Base-by-base conservation (phyloP, 1,140 invertebrate species). In the Trissolcus basalis region DNA sequence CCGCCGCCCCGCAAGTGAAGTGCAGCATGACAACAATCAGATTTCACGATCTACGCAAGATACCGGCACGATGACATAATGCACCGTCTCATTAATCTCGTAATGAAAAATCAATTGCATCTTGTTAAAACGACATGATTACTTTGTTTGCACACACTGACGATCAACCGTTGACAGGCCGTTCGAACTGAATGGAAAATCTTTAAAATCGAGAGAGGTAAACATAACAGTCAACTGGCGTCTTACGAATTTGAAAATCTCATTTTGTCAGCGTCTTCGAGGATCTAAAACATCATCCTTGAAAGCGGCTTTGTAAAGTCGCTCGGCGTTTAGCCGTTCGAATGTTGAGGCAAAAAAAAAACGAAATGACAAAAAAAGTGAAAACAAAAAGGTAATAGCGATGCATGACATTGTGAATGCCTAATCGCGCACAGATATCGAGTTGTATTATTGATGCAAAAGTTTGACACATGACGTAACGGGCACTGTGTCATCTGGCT, bases 51-150 rank as follows among this genome's bases (percentile, higher is more conserved):
- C n/a, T n/a, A n/a, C n/a, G 48, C n/a, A 16, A 45, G 45, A 63
- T 53, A 53, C 59, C 59, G 49, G 59, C 49, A 15, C 15, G 56
- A 32, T 63, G 59, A 63, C 59, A 53, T 63, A 63, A 63, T 53
- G 27, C 48, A 13, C 33, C 36, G 59, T 33, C 47, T 19, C 27
- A 44, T 53, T 53, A 63, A 63, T 63, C 39, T 45, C 15, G 19
- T 63, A 63, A 63, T 53, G 49, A 53, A 63, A 53, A 63, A 63
- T 63, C 59, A 53, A 61, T 61, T 47, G 43, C 36, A 60, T 27
- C 47, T 49, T 44, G 19, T 51, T 51, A 61, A 48, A 48, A 48
- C 8, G 45, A 48, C 1, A 10, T 19, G 45, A 48, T 8, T 27
- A 27, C 19, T 27, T 6, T n/a, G n/a, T 27, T 27, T 27, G 19